A percentile compares a stretch with the other conserved stretches of the same genome.
Conservation (phyloP, 2,888 invertebrate genomes). For the Dolichomitus sp. region DNA sequence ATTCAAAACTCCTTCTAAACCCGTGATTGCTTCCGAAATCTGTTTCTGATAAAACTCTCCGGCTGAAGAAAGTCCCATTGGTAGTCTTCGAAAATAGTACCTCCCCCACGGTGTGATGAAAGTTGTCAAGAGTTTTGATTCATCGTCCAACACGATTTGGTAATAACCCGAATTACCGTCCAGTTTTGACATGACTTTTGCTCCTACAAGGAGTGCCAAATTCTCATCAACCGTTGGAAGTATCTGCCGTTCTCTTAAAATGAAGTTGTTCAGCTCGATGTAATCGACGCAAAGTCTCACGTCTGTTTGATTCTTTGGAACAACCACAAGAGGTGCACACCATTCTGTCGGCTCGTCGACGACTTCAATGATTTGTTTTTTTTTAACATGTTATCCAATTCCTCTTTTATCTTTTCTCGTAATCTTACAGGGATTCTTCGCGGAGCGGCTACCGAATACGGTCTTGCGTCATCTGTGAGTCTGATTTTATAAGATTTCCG, state of each 20-base stretch:
- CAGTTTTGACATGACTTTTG: slow-evolving; percentile 67
- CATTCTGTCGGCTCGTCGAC: slow-evolving; percentile 15
- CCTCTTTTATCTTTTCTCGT: background rate
- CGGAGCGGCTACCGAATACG: background rate
- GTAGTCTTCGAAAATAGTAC: slow-evolving; percentile 82
- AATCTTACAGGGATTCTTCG: slow-evolving; percentile 8
- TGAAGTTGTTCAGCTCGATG: slow-evolving; percentile 70
- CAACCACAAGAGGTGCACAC: slow-evolving; percentile 72
- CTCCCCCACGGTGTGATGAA: slow-evolving; percentile 81
- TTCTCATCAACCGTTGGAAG: slow-evolving; percentile 55
- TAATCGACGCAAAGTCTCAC: slow-evolving; percentile 74
- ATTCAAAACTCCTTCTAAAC: slow-evolving; percentile 79
- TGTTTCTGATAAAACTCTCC: slow-evolving; percentile 84
- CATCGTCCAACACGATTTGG: slow-evolving; percentile 78
- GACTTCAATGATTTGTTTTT: slow-evolving; percentile 1
- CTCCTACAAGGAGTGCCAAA: slow-evolving; percentile 57
- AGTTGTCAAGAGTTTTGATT: slow-evolving; percentile 79
- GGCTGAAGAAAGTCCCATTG: slow-evolving; percentile 84
- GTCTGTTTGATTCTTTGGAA: slow-evolving; percentile 72
- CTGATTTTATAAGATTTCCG: background rate
- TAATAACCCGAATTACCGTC: slow-evolving; percentile 82
- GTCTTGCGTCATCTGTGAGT: background rate
- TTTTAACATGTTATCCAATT: background rate
- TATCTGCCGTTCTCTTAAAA: slow-evolving; percentile 65
- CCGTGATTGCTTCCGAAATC: slow-evolving; percentile 73